Conservation (phyloP, 2,888 invertebrate genomes). For the Calephelis perditalis region DNA sequence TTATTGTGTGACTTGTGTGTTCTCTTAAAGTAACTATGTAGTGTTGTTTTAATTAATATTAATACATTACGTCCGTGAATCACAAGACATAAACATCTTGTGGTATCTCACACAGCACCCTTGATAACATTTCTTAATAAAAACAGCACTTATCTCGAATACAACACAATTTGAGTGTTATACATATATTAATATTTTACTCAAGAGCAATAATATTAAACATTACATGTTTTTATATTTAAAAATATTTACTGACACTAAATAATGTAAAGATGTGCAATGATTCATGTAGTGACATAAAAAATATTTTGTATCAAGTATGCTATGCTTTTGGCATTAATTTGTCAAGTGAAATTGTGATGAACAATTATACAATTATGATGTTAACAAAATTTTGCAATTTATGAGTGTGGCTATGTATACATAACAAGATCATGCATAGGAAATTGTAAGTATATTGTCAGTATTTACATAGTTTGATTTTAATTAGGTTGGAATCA, state of each 20-base stretch:
- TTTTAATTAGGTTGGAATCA: too few species aligned
- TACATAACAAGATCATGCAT: conserved; percentile 47
- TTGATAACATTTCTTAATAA: conserved; percentile 54
- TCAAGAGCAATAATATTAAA: neutral
- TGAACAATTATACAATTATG: conserved; percentile 15
- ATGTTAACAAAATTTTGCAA: conserved; percentile 7
- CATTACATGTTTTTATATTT: neutral
- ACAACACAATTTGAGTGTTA: conserved; percentile 33
- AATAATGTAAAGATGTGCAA: conserved; percentile 51
- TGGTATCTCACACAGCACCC: conserved; percentile 40
- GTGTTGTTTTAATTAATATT: conserved; percentile 27
- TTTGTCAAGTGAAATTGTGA: conserved; percentile 20
- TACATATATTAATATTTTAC: conserved; percentile 27
- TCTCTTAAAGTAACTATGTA: conserved; percentile 6
- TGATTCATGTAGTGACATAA: conserved; percentile 28
- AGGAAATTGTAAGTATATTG: conserved; percentile 62
- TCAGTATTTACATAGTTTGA: neutral
- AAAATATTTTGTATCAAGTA: conserved; percentile 26
- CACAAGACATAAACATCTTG: conserved; percentile 48
- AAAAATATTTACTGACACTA: too few species aligned
- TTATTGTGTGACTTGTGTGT: conserved; percentile 6
- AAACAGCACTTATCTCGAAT: conserved; percentile 43
- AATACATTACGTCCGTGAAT: conserved; percentile 39
- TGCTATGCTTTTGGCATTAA: conserved; percentile 41
- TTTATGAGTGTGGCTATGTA: conserved; percentile 18